Conservation (phyloP, 2,113 vertebrate species). For the Perca schrenkii region DNA sequence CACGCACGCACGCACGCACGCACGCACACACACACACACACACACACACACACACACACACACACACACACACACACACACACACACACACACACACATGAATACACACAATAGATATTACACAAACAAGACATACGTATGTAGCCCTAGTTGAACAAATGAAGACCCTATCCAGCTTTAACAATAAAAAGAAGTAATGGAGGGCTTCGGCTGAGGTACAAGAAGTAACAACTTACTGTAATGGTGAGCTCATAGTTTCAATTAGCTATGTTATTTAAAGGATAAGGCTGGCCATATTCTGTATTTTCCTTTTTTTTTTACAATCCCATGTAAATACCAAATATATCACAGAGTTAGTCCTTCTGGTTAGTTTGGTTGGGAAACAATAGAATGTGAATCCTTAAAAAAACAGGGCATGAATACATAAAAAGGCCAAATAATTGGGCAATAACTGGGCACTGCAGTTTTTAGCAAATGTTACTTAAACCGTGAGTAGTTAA, state of each 20-base stretch:
- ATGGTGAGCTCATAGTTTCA: background rate
- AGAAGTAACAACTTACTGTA: slow-evolving; percentile 3
- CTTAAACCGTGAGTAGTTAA: background rate
- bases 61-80: background rate
- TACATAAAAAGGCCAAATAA: background rate
- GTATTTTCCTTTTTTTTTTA: background rate
- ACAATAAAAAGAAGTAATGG: slow-evolving; percentile 4
- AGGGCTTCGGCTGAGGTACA: slow-evolving; percentile 16
- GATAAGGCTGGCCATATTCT: background rate
- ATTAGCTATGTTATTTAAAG: slow-evolving; percentile 26
- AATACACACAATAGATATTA: slow-evolving; percentile 33
- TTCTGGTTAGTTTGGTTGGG: background rate
- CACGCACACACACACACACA: background rate
- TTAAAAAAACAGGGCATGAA: background rate
- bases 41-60: background rate
- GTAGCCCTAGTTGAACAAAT: slow-evolving; percentile 20
- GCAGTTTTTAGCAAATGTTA: background rate
- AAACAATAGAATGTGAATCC: background rate
- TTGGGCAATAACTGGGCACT: background rate
- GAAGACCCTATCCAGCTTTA: slow-evolving; percentile 7
- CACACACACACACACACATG: background rate
- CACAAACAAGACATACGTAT: slow-evolving; percentile 32
- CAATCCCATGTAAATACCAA: background rate
- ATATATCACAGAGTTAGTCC: background rate
- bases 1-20: background rate